These are phyloP conservation scores for Nineta flava DNA, from an alignment of 2,888 invertebrate genomes.

Conservation along the genomic window DNA sequence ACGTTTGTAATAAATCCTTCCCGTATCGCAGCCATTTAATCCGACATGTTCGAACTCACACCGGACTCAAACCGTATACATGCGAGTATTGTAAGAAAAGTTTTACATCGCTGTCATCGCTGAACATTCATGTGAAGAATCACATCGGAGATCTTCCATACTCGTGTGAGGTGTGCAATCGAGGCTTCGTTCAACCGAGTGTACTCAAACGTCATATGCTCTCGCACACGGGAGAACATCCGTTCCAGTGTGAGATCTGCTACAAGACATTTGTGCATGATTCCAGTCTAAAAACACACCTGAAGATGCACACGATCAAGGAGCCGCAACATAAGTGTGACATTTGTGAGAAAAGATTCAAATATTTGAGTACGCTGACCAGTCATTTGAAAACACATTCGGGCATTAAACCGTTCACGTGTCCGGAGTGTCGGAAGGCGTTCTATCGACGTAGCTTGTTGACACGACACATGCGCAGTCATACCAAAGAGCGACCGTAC, in stretches of 20 bases:
- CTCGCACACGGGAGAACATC: conserved; percentile 4
- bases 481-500: conserved; percentile 5
- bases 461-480: conserved; percentile 3
- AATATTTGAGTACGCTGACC: conserved; percentile 5
- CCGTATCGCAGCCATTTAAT: conserved; percentile 7
- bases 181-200: conserved; percentile 4
- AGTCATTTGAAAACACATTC: conserved; percentile 7
- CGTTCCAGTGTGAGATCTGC: conserved; percentile 4
- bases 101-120: conserved; percentile 3
- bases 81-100: conserved; percentile 4
- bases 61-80: conserved; percentile 2
- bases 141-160: conserved; percentile 3
- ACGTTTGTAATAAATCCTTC: conserved; percentile 7
- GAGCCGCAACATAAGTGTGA: conserved; percentile 7
- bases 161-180: conserved; percentile 1
- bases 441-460: conserved; percentile 6
- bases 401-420: conserved; percentile 7
- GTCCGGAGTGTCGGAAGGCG: conserved; percentile 5
- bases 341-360: conserved; percentile 6
- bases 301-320: conserved; percentile 6
- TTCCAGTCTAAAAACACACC: conserved; percentile 3
- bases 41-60: conserved; percentile 6
- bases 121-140: conserved; percentile 4
- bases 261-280: conserved; percentile 4
- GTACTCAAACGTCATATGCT: conserved; percentile 6